Percentiles rank a stretch among this genome's conserved stretches.
These are phyloP conservation scores for Lates calcarifer DNA, from an alignment of 2,113 vertebrate species.

Conservation along the genomic window DNA sequence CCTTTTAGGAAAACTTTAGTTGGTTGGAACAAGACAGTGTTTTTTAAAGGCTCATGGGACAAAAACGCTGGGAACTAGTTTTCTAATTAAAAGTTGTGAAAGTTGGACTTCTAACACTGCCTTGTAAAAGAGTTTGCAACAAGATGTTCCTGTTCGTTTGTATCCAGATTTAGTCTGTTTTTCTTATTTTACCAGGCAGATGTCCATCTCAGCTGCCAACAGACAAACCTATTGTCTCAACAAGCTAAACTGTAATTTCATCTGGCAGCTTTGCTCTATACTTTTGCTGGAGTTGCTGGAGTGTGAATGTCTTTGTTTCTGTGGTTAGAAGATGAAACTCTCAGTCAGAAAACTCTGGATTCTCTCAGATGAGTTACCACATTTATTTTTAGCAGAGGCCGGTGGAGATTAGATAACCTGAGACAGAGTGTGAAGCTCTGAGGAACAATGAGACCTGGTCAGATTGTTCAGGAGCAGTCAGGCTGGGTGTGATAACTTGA, in stretches of 20 bases:
- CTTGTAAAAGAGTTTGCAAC: neutral
- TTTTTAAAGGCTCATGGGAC: neutral
- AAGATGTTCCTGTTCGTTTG: neutral
- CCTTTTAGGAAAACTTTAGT: neutral
- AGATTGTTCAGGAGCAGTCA: slow-evolving; percentile 4
- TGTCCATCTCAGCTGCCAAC: neutral
- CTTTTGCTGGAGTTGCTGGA: neutral
- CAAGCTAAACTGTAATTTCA: neutral
- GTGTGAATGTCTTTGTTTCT: neutral
- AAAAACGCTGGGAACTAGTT: neutral
- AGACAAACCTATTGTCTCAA: neutral
- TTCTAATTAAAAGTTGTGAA: neutral
- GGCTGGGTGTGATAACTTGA: neutral
- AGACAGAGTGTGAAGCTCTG: neutral
- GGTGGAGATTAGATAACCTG: neutral
- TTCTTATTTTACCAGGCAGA: no score
- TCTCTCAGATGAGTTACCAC: neutral
- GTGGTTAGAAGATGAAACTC: neutral
- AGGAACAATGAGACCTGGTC: no score
- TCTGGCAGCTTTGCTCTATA: neutral
- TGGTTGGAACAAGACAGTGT: no score
- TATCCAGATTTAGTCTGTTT: no score
- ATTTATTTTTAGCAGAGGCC: neutral
- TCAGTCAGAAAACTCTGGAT: neutral
- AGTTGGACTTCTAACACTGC: neutral